Evolutionary conservation across 1,140 invertebrate genomes (phyloP).

Genomic region (Drosophila albomicans): DNA sequence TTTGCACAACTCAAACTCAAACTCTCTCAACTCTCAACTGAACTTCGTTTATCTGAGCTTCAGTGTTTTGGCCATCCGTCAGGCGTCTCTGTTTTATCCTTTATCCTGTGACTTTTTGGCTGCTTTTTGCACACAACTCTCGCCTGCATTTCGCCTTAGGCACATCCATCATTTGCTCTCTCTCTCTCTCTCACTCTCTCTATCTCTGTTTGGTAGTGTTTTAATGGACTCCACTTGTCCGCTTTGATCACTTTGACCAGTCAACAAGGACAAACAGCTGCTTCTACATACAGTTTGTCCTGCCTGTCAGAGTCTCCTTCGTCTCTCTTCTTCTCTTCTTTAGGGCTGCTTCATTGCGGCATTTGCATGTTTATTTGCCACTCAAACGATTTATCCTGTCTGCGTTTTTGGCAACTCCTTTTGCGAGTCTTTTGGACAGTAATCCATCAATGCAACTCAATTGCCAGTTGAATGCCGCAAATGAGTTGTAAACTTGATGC

Average conservation of each 20-base stretch:
- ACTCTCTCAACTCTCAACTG: too few species aligned
- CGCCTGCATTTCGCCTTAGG: constrained; percentile 72
- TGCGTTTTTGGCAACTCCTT: constrained; percentile 2
- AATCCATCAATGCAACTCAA: constrained; percentile 2
- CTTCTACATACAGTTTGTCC: constrained; percentile 49
- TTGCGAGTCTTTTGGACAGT: background rate
- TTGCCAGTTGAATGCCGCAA: background rate
- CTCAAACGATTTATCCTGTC: constrained; percentile 41
- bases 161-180: constrained; percentile 73
- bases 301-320: background rate
- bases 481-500: background rate
- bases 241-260: constrained; percentile 67
- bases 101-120: constrained; percentile 51
- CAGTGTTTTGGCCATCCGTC: constrained; percentile 14
- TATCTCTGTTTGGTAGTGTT: constrained; percentile 63
- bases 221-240: constrained; percentile 83
- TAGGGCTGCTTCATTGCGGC: constrained; percentile 51
- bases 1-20: constrained; percentile 33
- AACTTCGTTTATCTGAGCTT: constrained; percentile 21
- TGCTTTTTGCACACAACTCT: constrained; percentile 28
- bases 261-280: constrained; percentile 3
- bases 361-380: constrained; percentile 74
- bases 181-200: too few species aligned
- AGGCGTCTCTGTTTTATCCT: constrained; percentile 5
- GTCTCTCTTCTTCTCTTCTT: constrained; percentile 15